Percentiles rank a stretch among this genome's conserved stretches.
Conservation (phyloP, 2,113 vertebrate genomes). For the Capra hircus region DNA sequence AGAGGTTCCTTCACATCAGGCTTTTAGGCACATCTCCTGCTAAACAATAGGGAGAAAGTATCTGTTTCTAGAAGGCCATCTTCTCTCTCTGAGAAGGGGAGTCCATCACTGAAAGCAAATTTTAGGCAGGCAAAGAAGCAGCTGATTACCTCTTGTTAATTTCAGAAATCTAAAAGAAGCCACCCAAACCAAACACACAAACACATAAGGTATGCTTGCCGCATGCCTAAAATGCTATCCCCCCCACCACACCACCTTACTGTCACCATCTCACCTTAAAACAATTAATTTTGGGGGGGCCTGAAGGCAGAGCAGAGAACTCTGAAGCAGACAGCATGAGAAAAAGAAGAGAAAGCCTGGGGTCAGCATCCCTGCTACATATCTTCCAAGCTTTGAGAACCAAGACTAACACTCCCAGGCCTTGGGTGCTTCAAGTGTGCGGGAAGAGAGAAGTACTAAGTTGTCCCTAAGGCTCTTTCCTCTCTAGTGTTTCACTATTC, state of each 20-base stretch:
- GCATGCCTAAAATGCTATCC: neutral
- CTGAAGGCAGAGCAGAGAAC: neutral
- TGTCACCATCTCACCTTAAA: neutral
- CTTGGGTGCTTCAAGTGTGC: neutral
- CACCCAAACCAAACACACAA: neutral
- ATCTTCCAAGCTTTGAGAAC: neutral
- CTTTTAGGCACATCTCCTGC: neutral
- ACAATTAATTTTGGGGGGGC: neutral
- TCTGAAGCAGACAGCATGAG: neutral
- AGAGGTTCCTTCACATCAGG: neutral
- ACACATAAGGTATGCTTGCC: neutral
- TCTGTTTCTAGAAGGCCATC: neutral
- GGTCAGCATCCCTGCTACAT: neutral
- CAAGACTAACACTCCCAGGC: neutral
- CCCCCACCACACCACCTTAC: neutral
- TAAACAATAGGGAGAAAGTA: neutral
- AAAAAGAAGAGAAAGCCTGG: neutral
- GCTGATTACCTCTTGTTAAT: neutral
- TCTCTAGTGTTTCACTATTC: neutral
- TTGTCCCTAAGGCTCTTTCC: neutral
- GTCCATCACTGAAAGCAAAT: neutral
- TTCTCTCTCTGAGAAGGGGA: neutral
- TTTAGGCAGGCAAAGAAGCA: neutral
- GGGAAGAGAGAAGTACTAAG: neutral
- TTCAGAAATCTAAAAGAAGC: neutral